A percentile compares a stretch with the other conserved stretches of the same genome.
These are phyloP conservation scores for Bubo bubo DNA, from an alignment of 2,113 vertebrate species.

Conservation along the genomic window DNA sequence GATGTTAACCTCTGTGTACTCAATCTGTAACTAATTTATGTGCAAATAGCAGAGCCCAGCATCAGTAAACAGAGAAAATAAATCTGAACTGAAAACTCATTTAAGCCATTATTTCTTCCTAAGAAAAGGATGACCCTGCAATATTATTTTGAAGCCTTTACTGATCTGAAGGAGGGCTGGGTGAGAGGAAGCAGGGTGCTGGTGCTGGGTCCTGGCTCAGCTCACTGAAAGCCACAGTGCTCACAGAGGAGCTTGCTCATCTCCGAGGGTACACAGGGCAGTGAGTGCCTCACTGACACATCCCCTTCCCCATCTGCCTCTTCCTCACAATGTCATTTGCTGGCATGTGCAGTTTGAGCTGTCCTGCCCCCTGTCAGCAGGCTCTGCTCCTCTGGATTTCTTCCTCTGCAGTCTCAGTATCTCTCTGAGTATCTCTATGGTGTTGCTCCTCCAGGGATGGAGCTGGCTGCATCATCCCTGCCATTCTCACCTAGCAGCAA, in stretches of 20 bases:
- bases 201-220: background rate
- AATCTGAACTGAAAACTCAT: background rate
- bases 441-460: background rate
- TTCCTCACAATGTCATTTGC: background rate
- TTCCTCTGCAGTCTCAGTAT: background rate
- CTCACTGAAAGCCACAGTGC: accelerated
- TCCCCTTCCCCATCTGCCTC: background rate
- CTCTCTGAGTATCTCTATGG: too few species aligned
- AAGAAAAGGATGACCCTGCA: background rate
- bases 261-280: background rate
- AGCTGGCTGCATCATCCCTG: background rate
- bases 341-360: background rate
- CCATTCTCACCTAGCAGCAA: accelerated
- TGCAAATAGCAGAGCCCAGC: background rate
- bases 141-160: background rate
- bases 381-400: background rate
- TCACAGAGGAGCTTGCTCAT: background rate
- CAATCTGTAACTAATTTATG: conserved; percentile 21
- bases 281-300: background rate
- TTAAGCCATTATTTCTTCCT: background rate
- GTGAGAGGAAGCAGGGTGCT: background rate
- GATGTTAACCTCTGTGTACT: background rate
- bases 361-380: background rate
- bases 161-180: background rate
- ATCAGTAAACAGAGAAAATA: background rate